Conservation (phyloP, 2,797 vertebrate species). For the Darevskia nairensis region DNA sequence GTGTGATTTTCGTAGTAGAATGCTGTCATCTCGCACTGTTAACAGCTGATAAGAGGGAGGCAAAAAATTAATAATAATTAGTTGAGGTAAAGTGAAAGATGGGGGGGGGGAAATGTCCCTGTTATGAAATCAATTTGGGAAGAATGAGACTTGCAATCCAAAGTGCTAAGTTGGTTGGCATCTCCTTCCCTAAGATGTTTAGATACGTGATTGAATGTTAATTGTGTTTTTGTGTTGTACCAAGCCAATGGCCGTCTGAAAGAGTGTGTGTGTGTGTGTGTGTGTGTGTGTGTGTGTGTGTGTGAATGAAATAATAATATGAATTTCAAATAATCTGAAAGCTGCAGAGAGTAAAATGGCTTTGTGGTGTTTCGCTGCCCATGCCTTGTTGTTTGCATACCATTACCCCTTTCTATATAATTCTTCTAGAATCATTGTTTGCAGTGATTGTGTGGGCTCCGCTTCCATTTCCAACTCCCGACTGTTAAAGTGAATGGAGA, state of each 20-base stretch:
- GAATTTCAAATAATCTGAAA: background rate
- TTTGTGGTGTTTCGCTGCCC: background rate
- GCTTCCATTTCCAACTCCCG: background rate
- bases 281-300: background rate
- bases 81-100: conserved; percentile 28
- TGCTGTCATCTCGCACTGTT: background rate
- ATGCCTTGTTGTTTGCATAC: background rate
- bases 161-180: background rate
- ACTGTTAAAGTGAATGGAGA: conserved; percentile 24
- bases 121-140: conserved; percentile 14
- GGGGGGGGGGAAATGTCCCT: background rate
- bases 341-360: background rate
- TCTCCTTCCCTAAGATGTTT: conserved; percentile 35
- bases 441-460: conserved; percentile 2
- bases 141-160: conserved; percentile 40
- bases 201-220: conserved; percentile 22
- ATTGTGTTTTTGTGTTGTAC: conserved; percentile 46
- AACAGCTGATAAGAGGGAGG: conserved; percentile 21
- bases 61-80: conserved; percentile 16
- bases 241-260: background rate
- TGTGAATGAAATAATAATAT: background rate
- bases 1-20: conserved; percentile 17
- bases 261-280: too few relatives aligned
- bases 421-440: background rate
- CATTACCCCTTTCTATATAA: background rate